Percentiles rank a stretch among this genome's conserved stretches.
phyloP scores from a whole-genome alignment of 2,113 vertebrate genomes.

The Rutilus rutilus region DNA sequence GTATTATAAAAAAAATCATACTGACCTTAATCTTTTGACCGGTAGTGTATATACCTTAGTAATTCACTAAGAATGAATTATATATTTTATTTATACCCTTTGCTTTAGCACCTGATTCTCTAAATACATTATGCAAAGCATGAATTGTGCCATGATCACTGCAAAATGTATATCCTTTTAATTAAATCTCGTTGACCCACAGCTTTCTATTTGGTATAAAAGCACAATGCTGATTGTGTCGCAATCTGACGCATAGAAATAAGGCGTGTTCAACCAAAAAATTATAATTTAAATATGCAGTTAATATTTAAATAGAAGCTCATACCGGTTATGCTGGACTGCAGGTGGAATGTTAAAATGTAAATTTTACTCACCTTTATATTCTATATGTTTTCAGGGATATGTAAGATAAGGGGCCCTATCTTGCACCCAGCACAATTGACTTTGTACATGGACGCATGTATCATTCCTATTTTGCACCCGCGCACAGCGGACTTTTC shows the following conservation, averaged over 20 bases:
- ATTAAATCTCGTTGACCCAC: background rate
- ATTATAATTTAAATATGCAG: background rate
- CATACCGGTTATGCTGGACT: background rate
- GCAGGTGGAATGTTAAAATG: background rate
- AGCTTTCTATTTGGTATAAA: background rate
- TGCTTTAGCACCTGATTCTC: background rate
- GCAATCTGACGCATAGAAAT: background rate
- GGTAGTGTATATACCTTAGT: background rate
- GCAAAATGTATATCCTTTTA: background rate
- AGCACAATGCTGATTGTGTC: background rate
- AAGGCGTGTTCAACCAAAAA: background rate
- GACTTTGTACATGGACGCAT: no score
- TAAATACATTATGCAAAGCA: background rate
- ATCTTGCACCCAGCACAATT: no score
- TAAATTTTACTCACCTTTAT: background rate
- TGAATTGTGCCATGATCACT: background rate
- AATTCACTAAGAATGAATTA: background rate
- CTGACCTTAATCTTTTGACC: background rate
- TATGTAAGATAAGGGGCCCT: no score
- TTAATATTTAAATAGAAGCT: background rate
- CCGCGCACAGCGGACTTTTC: no score
- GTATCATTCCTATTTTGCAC: no score
- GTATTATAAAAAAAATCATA: background rate
- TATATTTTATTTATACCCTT: background rate
- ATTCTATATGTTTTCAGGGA: no score